These are phyloP conservation scores for Abrostola triplasia DNA, from an alignment of 2,888 invertebrate genomes.

Conservation along the genomic window DNA sequence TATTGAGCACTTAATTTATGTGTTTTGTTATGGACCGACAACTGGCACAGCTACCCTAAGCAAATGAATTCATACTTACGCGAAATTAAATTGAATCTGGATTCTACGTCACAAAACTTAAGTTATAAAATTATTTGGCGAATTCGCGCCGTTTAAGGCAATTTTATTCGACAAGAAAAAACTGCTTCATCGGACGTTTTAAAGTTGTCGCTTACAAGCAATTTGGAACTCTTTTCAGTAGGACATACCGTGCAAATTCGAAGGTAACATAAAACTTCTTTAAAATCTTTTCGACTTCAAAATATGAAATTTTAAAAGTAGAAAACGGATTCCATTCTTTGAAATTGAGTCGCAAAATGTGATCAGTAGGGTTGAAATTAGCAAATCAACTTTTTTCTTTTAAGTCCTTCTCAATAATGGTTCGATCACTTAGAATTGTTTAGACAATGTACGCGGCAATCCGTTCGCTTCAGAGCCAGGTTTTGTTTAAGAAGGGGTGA, in stretches of 20 bases:
- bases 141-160: conserved; percentile 41
- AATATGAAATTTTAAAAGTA: conserved; percentile 68
- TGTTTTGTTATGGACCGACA: conserved; percentile 88
- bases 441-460: conserved; percentile 84
- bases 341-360: conserved; percentile 24
- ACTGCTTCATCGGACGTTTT: conserved; percentile 78
- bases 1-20: conserved; percentile 89
- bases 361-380: conserved; percentile 33
- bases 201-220: conserved; percentile 60
- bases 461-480: conserved; percentile 83
- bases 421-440: conserved; percentile 82
- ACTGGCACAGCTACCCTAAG: conserved; percentile 69
- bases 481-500: conserved; percentile 83
- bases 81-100: conserved; percentile 41
- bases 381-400: conserved; percentile 24
- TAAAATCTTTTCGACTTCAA: conserved; percentile 65
- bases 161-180: conserved; percentile 59
- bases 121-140: conserved; percentile 43
- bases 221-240: conserved; percentile 56
- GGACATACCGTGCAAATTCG: conserved; percentile 57
- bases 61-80: conserved; percentile 59
- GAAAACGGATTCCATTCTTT: conserved; percentile 54
- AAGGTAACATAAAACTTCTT: conserved; percentile 48
- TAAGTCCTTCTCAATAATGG: conserved; percentile 64
- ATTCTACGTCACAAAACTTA: conserved; percentile 35